phyloP scores from a whole-genome alignment of 2,797 vertebrate species.

The Lerista edwardsae region DNA sequence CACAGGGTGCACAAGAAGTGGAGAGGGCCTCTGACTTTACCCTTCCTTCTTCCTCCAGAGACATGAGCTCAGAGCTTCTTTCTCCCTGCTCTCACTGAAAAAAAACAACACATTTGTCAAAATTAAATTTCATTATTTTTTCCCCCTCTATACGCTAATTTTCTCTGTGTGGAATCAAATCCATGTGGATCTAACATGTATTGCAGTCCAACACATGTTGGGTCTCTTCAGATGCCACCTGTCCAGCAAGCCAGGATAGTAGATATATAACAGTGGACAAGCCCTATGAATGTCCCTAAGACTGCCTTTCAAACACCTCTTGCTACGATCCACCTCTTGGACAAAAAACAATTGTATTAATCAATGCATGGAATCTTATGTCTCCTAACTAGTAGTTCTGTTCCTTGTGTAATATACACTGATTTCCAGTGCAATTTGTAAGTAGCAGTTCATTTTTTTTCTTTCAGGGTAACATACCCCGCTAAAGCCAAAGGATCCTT shows the following conservation, averaged over 20 bases:
- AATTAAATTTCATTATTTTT: neutral
- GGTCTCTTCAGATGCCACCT: neutral
- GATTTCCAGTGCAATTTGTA: neutral
- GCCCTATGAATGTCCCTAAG: neutral
- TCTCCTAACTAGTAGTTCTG: neutral
- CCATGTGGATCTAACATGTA: neutral
- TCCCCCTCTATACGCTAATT: neutral
- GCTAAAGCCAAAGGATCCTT: constrained; percentile 91
- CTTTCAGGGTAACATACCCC: constrained; percentile 90
- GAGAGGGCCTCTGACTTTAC: too few species aligned
- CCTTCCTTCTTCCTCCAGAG: too few species aligned
- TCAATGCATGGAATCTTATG: neutral
- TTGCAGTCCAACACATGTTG: neutral
- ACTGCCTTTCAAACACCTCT: neutral
- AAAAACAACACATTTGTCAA: neutral
- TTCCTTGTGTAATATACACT: neutral
- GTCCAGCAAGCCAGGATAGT: neutral
- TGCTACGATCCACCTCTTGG: neutral
- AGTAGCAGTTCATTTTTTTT: neutral
- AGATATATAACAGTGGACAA: neutral
- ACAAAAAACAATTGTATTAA: neutral
- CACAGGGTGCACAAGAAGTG: too few species aligned
- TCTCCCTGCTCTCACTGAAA: too few species aligned
- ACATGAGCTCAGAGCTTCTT: too few species aligned
- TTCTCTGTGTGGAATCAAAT: neutral